Evolutionary conservation across 2,888 invertebrate species (phyloP).

Genomic region (Ferrisia virgata): DNA sequence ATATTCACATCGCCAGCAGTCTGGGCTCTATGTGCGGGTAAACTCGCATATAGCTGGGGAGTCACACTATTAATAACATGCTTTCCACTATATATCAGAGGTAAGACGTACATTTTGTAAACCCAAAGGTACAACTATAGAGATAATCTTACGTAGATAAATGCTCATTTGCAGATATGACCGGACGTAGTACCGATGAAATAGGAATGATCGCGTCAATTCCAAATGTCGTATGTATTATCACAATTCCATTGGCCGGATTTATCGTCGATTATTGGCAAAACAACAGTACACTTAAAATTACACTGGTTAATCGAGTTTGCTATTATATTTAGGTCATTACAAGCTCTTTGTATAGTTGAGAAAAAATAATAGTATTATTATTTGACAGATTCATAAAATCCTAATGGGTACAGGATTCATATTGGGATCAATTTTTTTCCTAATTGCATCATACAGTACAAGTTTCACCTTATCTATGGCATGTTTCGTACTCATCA

Average conservation of each 20-base stretch:
- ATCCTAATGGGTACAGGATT: background rate
- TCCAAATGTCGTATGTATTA: background rate
- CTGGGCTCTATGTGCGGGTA: background rate
- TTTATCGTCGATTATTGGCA: background rate
- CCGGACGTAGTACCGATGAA: background rate
- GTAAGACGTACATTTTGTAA: too few species aligned
- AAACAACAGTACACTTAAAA: background rate
- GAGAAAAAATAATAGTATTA: too few species aligned
- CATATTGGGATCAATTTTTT: background rate
- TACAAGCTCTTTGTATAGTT: too few species aligned
- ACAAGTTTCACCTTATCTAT: background rate
- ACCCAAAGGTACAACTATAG: too few species aligned
- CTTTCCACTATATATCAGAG: constrained; percentile 32
- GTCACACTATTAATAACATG: background rate
- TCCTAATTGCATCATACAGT: background rate
- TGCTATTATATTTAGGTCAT: too few species aligned
- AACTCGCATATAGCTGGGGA: background rate
- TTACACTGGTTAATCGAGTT: background rate
- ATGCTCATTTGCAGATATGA: background rate
- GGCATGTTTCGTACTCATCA: background rate
- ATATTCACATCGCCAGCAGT: constrained; percentile 15
- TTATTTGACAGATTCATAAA: background rate
- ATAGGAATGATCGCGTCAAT: background rate
- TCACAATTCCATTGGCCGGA: background rate
- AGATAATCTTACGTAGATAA: too few species aligned